phyloP scores from a whole-genome alignment of 1,140 invertebrate species.

The Lasaia peninsularis region DNA sequence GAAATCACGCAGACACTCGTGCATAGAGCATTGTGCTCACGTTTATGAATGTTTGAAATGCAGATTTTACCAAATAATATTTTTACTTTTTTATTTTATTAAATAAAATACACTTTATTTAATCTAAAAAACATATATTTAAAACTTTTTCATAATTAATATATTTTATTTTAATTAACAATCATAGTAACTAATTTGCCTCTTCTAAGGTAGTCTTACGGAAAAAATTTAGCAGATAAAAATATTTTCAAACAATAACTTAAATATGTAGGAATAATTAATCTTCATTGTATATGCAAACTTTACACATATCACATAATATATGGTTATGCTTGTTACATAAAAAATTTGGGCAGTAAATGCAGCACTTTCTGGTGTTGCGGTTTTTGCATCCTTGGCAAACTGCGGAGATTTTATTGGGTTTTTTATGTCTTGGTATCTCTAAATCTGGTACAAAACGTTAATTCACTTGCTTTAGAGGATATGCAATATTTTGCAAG shows the following conservation, averaged over 20 bases:
- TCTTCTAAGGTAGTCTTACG: not conserved
- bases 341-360: not conserved
- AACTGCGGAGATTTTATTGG: not conserved
- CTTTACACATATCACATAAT: constrained; percentile 9
- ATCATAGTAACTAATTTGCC: not conserved
- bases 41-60: too few relatives aligned
- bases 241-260: not conserved
- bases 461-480: constrained; percentile 2
- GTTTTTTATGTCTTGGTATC: constrained; percentile 2
- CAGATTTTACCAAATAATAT: too few relatives aligned
- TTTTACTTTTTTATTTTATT: too few relatives aligned
- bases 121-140: too few relatives aligned
- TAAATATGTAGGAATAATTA: constrained; percentile 12
- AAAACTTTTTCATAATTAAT: too few relatives aligned
- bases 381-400: not conserved
- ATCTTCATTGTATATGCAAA: constrained; percentile 1
- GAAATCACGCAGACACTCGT: too few relatives aligned
- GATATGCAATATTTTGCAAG: not conserved
- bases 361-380: not conserved
- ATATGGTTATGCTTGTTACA: constrained; percentile 5
- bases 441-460: constrained; percentile 4
- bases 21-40: too few relatives aligned
- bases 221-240: not conserved
- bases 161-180: not conserved
- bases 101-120: too few relatives aligned